Conservation (phyloP, 2,888 invertebrate species). For the Sphaerophoria taeniata region DNA sequence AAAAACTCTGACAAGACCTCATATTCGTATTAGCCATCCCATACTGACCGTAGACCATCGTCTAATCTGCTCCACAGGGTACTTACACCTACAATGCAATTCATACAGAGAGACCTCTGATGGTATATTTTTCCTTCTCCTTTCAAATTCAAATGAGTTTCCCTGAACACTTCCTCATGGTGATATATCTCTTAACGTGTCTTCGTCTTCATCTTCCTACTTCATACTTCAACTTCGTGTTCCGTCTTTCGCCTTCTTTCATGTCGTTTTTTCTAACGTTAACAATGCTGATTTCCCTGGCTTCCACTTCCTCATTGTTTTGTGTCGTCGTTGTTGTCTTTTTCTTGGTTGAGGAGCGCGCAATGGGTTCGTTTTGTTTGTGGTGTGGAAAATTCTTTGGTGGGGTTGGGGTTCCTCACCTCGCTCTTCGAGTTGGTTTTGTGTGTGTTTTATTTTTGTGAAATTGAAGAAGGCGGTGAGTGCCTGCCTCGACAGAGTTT, state of each 20-base stretch:
- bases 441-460: slow-evolving; percentile 7
- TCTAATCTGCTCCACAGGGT: slow-evolving; percentile 40
- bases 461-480: slow-evolving; percentile 60
- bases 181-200: slow-evolving; percentile 21
- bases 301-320: slow-evolving; percentile 73
- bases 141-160: slow-evolving; percentile 72
- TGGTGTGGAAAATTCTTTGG: background rate
- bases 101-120: slow-evolving; percentile 41
- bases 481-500: slow-evolving; percentile 48
- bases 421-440: slow-evolving; percentile 36
- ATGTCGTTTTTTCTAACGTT: slow-evolving; percentile 28
- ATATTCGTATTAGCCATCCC: background rate
- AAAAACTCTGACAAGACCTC: slow-evolving; percentile 2
- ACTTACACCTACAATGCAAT: slow-evolving; percentile 48
- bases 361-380: slow-evolving; percentile 21
- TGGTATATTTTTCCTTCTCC: slow-evolving; percentile 68
- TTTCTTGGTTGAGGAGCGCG: slow-evolving; percentile 50
- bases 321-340: slow-evolving; percentile 51
- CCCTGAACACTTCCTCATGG: slow-evolving; percentile 60
- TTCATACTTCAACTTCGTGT: background rate
- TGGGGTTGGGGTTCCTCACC: slow-evolving; percentile 22
- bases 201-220: slow-evolving; percentile 10
- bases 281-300: slow-evolving; percentile 70
- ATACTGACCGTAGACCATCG: slow-evolving; percentile 40
- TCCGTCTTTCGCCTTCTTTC: background rate